Evolutionary conservation across 2,888 invertebrate species (phyloP), one percentile per base, ranked within the genome.

Genomic region (Blera fallax): DNA sequence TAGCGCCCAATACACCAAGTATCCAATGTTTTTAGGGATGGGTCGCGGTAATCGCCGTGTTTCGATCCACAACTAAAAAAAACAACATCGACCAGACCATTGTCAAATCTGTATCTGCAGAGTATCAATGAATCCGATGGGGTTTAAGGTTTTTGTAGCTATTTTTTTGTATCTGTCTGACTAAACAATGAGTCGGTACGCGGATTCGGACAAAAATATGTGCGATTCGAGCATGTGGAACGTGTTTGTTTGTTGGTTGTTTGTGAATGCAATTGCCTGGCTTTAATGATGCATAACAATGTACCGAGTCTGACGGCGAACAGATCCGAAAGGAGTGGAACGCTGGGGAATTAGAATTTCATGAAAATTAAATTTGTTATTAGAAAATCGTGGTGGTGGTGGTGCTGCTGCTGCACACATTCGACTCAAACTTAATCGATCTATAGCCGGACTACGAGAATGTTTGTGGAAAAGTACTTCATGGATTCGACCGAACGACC

Each of bases 91-190:
- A 60, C 1, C 29, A 14, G 69, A 70, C 76, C 65, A 77, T 85
- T 85, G 72, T 81, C 76, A 73, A 81, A 67, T 72, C 16, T 16
- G 48, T 72, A 56, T 62, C 70, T 56, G 43, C 52, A 64, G 27
- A 21, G 73, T 77, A 81, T 81, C 85, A 85, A 79, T 76, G 74
- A 65, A 80, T 80, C 18, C 37, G 37, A 60, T 77, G 24, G 69
- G 64, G 65, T 52, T 69, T 10, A 4, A 21, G 14, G n/a, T 40
- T 60, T 50, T 24, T n/a, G 16, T 27, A n/a, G n/a, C n/a, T n/a
- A n/a, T 27, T 65, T 60, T 69, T 14, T 54, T 52, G 37, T 2
- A 32, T 37, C 29, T 54, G 69, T 54, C 54, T 54, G 67, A 24
- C 43, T 11, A 37, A 43, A 43, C 29, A 43, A 69, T 54, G 62